Evolutionary conservation across 2,888 invertebrate genomes (phyloP).

Genomic region (Patella ulyssiponensis): DNA sequence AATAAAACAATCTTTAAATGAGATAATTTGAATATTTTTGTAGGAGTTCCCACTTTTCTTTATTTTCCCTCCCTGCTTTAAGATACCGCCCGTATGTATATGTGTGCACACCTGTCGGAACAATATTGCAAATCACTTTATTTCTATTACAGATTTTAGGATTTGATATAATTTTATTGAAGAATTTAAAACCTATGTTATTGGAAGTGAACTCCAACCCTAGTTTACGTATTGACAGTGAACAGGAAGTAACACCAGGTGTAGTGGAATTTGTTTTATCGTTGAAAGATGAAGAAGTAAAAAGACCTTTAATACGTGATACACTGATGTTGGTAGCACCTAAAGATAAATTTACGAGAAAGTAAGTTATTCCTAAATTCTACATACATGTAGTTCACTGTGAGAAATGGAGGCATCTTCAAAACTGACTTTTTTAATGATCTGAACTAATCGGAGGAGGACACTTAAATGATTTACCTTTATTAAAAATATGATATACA

Average conservation of each 20-base stretch:
- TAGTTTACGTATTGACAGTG: slow-evolving; percentile 72
- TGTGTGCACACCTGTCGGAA: not conserved
- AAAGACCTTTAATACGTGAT: slow-evolving; percentile 73
- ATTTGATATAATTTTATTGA: slow-evolving; percentile 73
- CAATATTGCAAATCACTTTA: not conserved
- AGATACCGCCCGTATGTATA: not conserved
- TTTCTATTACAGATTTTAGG: slow-evolving; percentile 73
- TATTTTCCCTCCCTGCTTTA: no score
- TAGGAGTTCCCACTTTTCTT: no score
- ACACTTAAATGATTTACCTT: no score
- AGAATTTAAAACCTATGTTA: slow-evolving; percentile 72
- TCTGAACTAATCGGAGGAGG: no score
- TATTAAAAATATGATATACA: no score
- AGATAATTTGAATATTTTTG: no score
- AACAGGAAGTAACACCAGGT: slow-evolving; percentile 65
- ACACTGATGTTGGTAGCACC: slow-evolving; percentile 71
- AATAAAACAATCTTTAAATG: no score
- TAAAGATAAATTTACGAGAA: slow-evolving; percentile 46
- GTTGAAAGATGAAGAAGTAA: slow-evolving; percentile 72
- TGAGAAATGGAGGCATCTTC: no score
- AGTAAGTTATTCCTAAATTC: slow-evolving; percentile 12
- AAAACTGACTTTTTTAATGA: no score
- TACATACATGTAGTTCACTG: no score
- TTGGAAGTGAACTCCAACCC: slow-evolving; percentile 75
- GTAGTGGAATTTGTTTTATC: slow-evolving; percentile 60